Percentiles rank a stretch among this genome's conserved stretches.
phyloP scores from a whole-genome alignment of 2,888 invertebrate genomes.

The Odontothrips loti region DNA sequence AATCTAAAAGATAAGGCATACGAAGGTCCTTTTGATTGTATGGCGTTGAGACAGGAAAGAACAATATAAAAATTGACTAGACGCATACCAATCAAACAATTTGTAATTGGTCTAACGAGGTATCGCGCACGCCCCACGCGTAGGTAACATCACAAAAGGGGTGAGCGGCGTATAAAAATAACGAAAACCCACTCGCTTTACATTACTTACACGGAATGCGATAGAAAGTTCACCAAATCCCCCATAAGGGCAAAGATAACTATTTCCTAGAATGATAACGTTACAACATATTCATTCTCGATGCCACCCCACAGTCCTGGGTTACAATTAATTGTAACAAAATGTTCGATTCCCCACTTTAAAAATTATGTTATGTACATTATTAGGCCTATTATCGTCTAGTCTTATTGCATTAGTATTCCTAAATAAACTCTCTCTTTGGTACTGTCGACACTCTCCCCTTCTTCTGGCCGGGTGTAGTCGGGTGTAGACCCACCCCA shows the following conservation, averaged over 20 bases:
- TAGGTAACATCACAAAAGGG: constrained; percentile 14
- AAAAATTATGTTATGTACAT: constrained; percentile 7
- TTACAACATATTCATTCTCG: neutral
- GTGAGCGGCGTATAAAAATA: constrained; percentile 22
- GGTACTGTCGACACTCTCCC: neutral
- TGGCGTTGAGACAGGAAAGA: constrained; percentile 35
- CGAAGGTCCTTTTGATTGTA: constrained; percentile 35
- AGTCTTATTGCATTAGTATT: constrained; percentile 18
- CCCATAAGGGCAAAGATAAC: neutral
- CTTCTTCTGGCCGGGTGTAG: no score
- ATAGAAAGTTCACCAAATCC: constrained; percentile 6
- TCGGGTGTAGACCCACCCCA: no score
- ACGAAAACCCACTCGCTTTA: constrained; percentile 8
- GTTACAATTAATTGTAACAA: neutral
- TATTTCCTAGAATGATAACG: constrained; percentile 9
- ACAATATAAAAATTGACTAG: constrained; percentile 36
- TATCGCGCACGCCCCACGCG: neutral
- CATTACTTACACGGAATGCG: constrained; percentile 15
- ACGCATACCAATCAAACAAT: constrained; percentile 4
- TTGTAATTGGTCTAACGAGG: constrained; percentile 14
- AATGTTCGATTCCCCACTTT: constrained; percentile 4
- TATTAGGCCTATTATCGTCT: constrained; percentile 26
- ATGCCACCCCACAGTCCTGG: neutral
- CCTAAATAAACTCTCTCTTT: neutral
- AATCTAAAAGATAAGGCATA: constrained; percentile 8